Base-by-base conservation (phyloP, 2,113 vertebrate genomes). In the Clarias batrachus region DNA sequence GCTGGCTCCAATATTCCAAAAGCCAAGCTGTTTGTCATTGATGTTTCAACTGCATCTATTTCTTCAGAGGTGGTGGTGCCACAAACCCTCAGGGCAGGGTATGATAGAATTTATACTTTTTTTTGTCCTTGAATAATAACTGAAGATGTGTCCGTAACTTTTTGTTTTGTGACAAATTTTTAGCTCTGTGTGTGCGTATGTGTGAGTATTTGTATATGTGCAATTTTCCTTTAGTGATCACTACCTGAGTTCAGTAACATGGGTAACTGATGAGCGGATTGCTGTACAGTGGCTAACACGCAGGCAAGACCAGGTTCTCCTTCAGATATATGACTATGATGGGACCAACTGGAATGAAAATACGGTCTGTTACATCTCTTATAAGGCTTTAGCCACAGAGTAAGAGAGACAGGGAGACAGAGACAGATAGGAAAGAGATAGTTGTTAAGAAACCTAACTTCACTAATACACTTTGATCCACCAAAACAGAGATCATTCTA, bases 211-310 rank as follows among this genome's bases (percentile, higher is more conserved):
- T 92, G 37, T 90, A 86, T 92, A 86, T 87, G 89, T 90, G 70
- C 25, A 23, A 37, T 85, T 83, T 23, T 92, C 90, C 80, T 91
- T 93, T 94, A 99, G 98, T 87, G 98, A 99, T 91, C 95, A 99
- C 93, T 97, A 97, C 93, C 93, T 99, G 92, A 96, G 95, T 91
- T 97, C 97, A 91, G 95, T 99, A 91, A 99, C 96, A 8, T 99
- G 97, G 97, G 94, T 97, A 74, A 97, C 96, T 70, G 97, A 98
- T 76, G 90, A 93, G 21, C 95, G 98, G 68, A 33, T 99, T 78
- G 96, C 96, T 82, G 95, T 98, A 87, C 98, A 99, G 86, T 99
- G 98, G 98, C 90, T 96, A 81, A 96, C 94, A 62, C 96, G 98
- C 90, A 94, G 96, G 88, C 98, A 99, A 92, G 98, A 99, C 92